Evolutionary conservation across 2,113 vertebrate genomes (phyloP).

Genomic region (Prionailurus bengalensis): DNA sequence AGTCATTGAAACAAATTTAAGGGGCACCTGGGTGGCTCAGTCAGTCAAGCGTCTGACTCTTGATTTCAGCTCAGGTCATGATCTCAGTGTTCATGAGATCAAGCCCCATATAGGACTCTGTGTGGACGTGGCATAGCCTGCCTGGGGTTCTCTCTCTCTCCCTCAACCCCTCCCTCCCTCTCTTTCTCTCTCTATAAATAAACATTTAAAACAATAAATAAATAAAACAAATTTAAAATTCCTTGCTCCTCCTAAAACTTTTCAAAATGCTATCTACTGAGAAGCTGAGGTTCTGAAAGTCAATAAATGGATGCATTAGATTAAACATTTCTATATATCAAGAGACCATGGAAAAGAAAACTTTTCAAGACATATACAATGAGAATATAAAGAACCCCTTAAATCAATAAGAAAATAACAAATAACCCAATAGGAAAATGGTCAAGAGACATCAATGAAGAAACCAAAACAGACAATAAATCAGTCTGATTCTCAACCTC

Average conservation of each 20-base stretch:
- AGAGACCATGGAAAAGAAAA: background rate
- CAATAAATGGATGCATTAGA: background rate
- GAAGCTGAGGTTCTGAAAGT: slow-evolving; percentile 13
- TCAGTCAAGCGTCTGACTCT: no score
- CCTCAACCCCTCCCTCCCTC: no score
- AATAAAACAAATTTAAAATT: background rate
- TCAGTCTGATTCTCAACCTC: background rate
- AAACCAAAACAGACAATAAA: slow-evolving; percentile 20
- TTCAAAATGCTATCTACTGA: slow-evolving; percentile 46
- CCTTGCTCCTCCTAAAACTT: background rate
- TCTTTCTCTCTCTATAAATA: no score
- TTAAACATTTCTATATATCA: background rate
- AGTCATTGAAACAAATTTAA: background rate
- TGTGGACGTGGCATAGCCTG: no score
- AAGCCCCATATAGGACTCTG: no score
- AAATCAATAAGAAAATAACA: slow-evolving; percentile 56
- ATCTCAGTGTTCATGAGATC: no score
- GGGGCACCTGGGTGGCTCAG: no score
- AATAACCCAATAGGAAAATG: background rate
- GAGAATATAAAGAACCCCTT: background rate
- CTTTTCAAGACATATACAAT: background rate
- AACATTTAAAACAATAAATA: no score
- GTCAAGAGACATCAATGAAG: background rate
- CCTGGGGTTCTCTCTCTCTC: no score
- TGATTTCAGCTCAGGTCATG: no score